Evolutionary conservation across 2,888 invertebrate species (phyloP).

Genomic region (Theristus sp.): DNA sequence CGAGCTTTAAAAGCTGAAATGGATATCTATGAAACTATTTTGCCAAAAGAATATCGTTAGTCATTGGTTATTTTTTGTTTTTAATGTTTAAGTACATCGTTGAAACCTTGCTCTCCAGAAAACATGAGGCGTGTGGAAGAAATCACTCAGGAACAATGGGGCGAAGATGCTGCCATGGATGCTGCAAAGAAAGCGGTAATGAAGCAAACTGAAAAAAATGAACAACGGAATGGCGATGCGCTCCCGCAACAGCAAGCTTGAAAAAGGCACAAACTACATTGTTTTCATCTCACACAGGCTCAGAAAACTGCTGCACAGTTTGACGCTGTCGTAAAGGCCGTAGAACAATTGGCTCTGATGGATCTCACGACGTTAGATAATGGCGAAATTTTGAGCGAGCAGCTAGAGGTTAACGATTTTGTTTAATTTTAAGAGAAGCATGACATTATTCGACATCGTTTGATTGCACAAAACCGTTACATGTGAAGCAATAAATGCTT

Average conservation of each 20-base stretch:
- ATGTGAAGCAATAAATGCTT: no score
- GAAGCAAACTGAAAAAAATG: background rate
- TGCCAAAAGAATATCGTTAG: background rate
- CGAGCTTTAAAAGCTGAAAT: background rate
- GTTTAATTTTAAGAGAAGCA: no score
- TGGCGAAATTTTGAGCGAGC: background rate
- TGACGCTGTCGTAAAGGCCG: background rate
- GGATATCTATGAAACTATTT: background rate
- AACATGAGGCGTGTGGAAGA: background rate
- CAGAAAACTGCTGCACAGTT: background rate
- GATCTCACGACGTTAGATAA: background rate
- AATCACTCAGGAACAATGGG: conserved; percentile 1
- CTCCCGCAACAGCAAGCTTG: no score
- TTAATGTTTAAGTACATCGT: background rate
- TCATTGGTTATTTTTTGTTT: background rate
- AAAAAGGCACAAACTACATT: no score
- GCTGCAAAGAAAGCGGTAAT: background rate
- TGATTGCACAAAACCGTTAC: no score
- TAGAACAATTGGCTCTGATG: background rate
- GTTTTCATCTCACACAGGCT: background rate
- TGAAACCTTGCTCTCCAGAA: background rate
- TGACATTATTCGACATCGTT: no score
- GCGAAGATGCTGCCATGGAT: background rate
- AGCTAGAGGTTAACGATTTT: no score
- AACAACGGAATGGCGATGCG: background rate